These are phyloP conservation scores for Ctena decussata DNA, from an alignment of 2,888 invertebrate species.

Conservation along the genomic window DNA sequence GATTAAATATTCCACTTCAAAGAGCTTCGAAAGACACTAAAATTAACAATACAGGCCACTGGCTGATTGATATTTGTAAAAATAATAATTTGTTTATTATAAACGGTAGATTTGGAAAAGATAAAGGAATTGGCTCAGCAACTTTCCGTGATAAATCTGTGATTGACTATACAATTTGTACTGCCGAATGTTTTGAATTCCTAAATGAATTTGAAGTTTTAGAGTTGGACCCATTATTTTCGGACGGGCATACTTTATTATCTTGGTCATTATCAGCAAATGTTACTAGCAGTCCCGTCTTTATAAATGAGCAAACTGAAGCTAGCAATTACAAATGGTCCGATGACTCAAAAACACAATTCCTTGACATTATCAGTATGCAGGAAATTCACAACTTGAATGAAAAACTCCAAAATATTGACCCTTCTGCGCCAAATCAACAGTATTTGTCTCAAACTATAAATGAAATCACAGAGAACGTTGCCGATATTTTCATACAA, in stretches of 20 bases:
- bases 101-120: background rate
- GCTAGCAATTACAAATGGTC: no score
- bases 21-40: background rate
- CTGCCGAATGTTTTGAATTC: background rate
- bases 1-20: background rate
- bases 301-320: no score
- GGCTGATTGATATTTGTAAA: background rate
- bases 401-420: no score
- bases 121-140: background rate
- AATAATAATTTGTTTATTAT: background rate
- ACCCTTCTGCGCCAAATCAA: no score
- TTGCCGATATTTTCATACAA: background rate
- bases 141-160: background rate
- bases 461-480: background rate
- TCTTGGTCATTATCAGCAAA: no score
- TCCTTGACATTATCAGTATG: no score
- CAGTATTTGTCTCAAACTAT: background rate
- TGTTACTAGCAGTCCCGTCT: no score
- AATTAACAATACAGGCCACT: background rate
- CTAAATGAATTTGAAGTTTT: background rate
- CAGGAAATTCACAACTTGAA: no score
- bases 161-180: background rate
- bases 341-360: no score
- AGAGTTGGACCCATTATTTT: background rate
- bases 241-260: background rate